Evolutionary conservation across 2,888 invertebrate genomes (phyloP).

Genomic region (Coelopa pilipes): DNA sequence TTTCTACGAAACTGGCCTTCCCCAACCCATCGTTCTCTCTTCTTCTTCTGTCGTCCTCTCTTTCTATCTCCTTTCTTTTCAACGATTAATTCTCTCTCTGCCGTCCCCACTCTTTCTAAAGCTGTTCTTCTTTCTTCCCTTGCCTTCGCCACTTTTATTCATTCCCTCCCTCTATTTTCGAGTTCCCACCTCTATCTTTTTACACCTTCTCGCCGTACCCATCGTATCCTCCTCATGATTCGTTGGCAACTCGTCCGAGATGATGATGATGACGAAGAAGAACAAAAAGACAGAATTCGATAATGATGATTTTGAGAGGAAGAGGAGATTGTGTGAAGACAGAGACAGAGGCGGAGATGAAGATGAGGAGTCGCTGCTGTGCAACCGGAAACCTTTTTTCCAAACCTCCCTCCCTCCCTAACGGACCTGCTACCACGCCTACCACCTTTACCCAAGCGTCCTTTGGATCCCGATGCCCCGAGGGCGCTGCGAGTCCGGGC

Average conservation of each 20-base stretch:
- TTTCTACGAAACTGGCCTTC: no score
- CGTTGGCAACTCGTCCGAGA: conserved; percentile 41
- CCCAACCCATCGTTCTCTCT: no score
- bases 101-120: neutral
- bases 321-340: no score
- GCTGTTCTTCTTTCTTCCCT: neutral
- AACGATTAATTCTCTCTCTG: conserved; percentile 40
- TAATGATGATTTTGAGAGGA: no score
- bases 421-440: neutral
- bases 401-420: conserved; percentile 35
- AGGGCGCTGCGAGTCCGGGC: neutral
- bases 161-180: neutral
- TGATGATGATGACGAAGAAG: conserved; percentile 28
- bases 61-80: conserved; percentile 31
- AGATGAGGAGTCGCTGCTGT: conserved; percentile 25
- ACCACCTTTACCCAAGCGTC: neutral
- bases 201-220: conserved; percentile 29
- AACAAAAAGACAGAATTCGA: conserved; percentile 27
- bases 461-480: neutral
- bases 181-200: conserved; percentile 23
- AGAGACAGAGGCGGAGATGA: neutral
- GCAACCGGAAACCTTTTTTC: conserved; percentile 58
- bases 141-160: neutral
- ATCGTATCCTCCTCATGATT: conserved; percentile 38
- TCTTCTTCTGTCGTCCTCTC: no score